A percentile compares a stretch with the other conserved stretches of the same genome.
phyloP scores from a whole-genome alignment of 2,888 invertebrate genomes.

The Elysia crispata region DNA sequence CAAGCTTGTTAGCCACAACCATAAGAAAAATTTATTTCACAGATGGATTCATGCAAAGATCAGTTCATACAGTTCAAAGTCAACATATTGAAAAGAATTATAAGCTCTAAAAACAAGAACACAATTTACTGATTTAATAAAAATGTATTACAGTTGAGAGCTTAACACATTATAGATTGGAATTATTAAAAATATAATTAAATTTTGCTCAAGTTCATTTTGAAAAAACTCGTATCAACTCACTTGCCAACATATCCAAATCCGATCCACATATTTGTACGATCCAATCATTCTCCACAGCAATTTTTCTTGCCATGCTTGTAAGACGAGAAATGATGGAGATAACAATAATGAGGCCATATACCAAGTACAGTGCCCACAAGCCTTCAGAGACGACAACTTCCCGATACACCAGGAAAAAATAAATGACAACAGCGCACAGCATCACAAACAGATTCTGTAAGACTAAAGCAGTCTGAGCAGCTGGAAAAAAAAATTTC shows the following conservation, averaged over 20 bases:
- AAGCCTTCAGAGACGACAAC: constrained; percentile 53
- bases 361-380: constrained; percentile 55
- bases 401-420: constrained; percentile 63
- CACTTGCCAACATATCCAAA: constrained; percentile 75
- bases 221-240: constrained; percentile 35
- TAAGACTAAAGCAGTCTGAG: constrained; percentile 75
- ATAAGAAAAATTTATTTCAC: too few species aligned
- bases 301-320: constrained; percentile 72
- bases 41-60: too few species aligned
- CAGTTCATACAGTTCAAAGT: too few species aligned
- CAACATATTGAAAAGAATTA: too few species aligned
- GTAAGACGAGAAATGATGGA: constrained; percentile 77
- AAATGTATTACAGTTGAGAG: too few species aligned
- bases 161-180: too few species aligned
- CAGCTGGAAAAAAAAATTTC: constrained; percentile 73
- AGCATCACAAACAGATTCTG: constrained; percentile 78
- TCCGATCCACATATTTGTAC: constrained; percentile 77
- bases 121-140: too few species aligned
- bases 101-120: too few species aligned
- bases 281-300: constrained; percentile 79
- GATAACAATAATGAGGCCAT: constrained; percentile 74
- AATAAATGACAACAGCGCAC: constrained; percentile 75
- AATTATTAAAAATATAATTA: too few species aligned
- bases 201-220: too few species aligned
- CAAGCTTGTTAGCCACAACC: too few species aligned